phyloP scores from a whole-genome alignment of 1,140 invertebrate genomes.

The Pogonomyrmex californicus region DNA sequence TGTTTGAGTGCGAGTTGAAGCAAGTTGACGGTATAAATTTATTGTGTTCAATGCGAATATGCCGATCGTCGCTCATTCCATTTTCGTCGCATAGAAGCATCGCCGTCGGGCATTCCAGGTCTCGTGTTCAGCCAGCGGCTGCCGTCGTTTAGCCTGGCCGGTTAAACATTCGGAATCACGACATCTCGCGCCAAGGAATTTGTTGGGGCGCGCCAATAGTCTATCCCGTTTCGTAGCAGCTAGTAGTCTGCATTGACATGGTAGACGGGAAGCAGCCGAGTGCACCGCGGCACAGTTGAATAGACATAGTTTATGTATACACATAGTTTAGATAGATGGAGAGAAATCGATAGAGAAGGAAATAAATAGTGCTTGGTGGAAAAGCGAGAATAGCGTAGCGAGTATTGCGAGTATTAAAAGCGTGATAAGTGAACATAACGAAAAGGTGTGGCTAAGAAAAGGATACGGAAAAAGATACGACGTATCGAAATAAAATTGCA shows the following conservation, averaged over 20 bases:
- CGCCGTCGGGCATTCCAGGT: conserved; percentile 62
- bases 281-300: conserved; percentile 32
- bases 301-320: conserved; percentile 63
- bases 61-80: conserved; percentile 53
- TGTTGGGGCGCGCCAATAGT: conserved; percentile 73
- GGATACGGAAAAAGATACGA: neutral
- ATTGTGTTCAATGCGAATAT: conserved; percentile 47
- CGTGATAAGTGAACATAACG: neutral
- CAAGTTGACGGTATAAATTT: conserved; percentile 57
- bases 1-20: conserved; percentile 21
- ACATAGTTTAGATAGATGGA: conserved; percentile 61
- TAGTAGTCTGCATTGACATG: conserved; percentile 68
- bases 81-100: conserved; percentile 40
- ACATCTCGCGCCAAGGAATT: conserved; percentile 77
- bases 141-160: conserved; percentile 60
- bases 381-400: conserved; percentile 14
- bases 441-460: neutral
- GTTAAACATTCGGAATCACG: conserved; percentile 68
- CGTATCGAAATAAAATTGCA: conserved; percentile 12
- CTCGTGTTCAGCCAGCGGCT: conserved; percentile 45
- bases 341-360: conserved; percentile 44
- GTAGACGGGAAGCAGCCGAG: conserved; percentile 59
- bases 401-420: conserved; percentile 34
- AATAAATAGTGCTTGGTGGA: conserved; percentile 56
- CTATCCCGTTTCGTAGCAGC: conserved; percentile 72